These are phyloP conservation scores for Bilobella aurantiaca DNA, from an alignment of 1,140 invertebrate genomes.

Conservation along the genomic window DNA sequence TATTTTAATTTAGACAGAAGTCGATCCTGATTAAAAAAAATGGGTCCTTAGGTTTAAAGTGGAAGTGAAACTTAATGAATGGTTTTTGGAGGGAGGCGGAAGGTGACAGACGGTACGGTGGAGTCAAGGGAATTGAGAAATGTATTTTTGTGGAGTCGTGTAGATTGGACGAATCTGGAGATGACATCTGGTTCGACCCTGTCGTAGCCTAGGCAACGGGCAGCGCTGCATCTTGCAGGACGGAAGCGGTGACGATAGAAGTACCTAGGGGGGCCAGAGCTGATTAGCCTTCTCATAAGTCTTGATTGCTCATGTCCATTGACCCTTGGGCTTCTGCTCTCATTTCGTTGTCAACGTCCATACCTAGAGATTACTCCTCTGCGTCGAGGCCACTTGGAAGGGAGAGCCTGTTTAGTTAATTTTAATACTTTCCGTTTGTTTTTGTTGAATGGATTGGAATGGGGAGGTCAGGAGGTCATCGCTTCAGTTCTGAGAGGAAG, in stretches of 20 bases:
- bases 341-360: neutral
- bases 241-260: neutral
- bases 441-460: neutral
- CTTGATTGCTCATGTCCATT: constrained; percentile 2
- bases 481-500: neutral
- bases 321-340: neutral
- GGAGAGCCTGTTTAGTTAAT: too few species aligned
- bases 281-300: too few species aligned
- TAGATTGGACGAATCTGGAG: neutral
- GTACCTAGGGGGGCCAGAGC: too few species aligned
- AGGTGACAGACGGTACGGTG: too few species aligned
- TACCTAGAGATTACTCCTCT: neutral
- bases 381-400: too few species aligned
- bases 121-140: neutral
- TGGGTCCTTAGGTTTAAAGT: too few species aligned
- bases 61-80: too few species aligned
- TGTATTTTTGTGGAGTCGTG: neutral
- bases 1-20: too few species aligned
- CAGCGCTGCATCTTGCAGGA: neutral
- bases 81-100: too few species aligned
- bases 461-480: neutral
- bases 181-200: neutral
- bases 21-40: too few species aligned
- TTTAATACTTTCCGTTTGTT: neutral
- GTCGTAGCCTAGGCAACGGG: neutral